These are phyloP conservation scores for Nothocercus nigrocapillus DNA, from an alignment of 2,113 vertebrate genomes.

Conservation along the genomic window DNA sequence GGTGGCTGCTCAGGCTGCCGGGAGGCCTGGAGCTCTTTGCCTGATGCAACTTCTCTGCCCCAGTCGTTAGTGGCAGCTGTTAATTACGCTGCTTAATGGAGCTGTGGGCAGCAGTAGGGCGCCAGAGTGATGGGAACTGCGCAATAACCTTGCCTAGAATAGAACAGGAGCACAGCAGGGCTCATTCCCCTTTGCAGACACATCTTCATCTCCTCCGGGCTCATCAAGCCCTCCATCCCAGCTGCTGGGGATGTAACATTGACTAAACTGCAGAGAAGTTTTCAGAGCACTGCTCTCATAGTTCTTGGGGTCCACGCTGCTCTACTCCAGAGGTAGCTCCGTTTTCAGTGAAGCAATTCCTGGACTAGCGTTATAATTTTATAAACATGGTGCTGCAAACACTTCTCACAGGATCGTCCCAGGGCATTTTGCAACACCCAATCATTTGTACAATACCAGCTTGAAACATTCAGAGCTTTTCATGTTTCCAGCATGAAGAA, in stretches of 20 bases:
- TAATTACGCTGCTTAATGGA: not conserved
- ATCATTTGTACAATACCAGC: slow-evolving; percentile 29
- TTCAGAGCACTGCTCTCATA: not conserved
- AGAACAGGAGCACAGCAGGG: slow-evolving; percentile 15
- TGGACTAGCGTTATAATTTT: not conserved
- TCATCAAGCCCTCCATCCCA: not conserved
- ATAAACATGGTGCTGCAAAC: not conserved
- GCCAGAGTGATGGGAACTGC: not conserved
- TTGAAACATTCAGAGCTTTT: slow-evolving; percentile 32
- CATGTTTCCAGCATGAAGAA: slow-evolving; percentile 16
- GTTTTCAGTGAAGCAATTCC: not conserved
- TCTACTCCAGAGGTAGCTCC: not conserved
- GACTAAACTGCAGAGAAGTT: not conserved
- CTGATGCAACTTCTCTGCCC: not conserved
- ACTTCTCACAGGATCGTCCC: not conserved
- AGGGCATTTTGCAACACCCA: not conserved
- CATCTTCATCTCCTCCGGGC: slow-evolving; percentile 42
- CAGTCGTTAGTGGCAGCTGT: not conserved
- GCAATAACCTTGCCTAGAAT: slow-evolving; percentile 1
- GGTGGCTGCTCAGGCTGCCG: not conserved
- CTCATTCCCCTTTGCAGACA: slow-evolving; percentile 24
- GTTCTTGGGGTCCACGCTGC: not conserved
- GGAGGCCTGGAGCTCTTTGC: not conserved
- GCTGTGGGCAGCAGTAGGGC: not conserved
- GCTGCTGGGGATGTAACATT: not conserved